Percentiles rank a stretch among this genome's conserved stretches.
phyloP scores from a whole-genome alignment of 2,888 invertebrate genomes.

The Chymomyza amoena region DNA sequence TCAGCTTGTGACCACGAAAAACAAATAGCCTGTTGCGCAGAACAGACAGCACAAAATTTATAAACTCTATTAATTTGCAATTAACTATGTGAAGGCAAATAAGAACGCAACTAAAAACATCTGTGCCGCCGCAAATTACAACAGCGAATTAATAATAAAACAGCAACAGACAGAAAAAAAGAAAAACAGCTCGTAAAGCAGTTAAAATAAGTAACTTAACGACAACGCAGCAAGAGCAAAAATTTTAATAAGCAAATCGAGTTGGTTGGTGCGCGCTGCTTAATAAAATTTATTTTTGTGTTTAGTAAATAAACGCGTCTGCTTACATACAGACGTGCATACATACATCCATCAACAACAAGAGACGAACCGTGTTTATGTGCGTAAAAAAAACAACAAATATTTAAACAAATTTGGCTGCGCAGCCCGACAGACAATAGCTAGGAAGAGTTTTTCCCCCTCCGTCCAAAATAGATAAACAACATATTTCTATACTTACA shows the following conservation, averaged over 20 bases:
- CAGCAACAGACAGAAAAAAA: slow-evolving; percentile 5
- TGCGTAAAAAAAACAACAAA: slow-evolving; percentile 26
- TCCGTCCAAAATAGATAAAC: not conserved
- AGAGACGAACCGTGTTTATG: slow-evolving; percentile 11
- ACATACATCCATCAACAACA: not conserved
- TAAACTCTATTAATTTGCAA: slow-evolving; percentile 48
- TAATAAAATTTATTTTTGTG: slow-evolving; percentile 59
- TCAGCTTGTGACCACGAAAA: not conserved
- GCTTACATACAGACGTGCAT: not conserved
- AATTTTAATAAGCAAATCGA: not conserved
- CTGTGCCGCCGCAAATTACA: slow-evolving; percentile 33
- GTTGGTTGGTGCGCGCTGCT: not conserved
- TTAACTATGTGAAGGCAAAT: slow-evolving; percentile 40
- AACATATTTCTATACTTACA: not conserved
- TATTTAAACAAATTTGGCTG: slow-evolving; percentile 63
- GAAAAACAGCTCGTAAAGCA: slow-evolving; percentile 30
- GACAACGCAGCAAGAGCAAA: slow-evolving; percentile 34
- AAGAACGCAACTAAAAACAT: slow-evolving; percentile 29
- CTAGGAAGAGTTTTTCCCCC: not conserved
- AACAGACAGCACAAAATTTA: slow-evolving; percentile 26
- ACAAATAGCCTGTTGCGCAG: slow-evolving; percentile 50
- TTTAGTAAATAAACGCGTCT: slow-evolving; percentile 36
- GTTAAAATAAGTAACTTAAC: slow-evolving; percentile 27
- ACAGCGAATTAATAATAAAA: slow-evolving; percentile 26
- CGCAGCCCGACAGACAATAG: slow-evolving; percentile 14